Evolutionary conservation across 92 coral and sea anemone genomes (phyloP), one percentile per base, ranked within the genome.

Genomic region (Actinostola sp.): DNA sequence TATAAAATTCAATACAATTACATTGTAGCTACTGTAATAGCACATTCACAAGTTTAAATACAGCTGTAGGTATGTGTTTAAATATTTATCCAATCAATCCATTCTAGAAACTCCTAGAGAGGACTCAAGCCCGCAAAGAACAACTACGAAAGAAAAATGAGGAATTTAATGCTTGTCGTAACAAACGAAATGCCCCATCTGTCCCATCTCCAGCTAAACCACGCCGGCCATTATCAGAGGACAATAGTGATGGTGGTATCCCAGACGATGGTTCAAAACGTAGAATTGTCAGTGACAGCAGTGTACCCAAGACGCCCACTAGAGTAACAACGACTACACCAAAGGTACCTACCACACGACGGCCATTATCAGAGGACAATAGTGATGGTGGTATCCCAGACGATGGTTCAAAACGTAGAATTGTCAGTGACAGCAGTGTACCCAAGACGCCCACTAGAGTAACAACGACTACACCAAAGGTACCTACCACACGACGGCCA

Each of bases 111-210:
- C 81, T 93, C 4, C 79, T 93, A 31, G 97, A 85, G 31, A 84
- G 98, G 66, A 93, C 98, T 13, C 98, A 93, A 74, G 93, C 97
- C 51, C 72, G 98, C 36, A 93, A 93, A 68, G 89, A 89, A 43
- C 93, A 89, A 34, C 93, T 93, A 55, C 84, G 84, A 27, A 79
- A 78, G 71, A 93, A 93, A 68, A 81, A 91, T 29, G 91, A 85
- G 57, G 98, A 93, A 24, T 81, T 93, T 8, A 93, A 88, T 30
- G 91, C 89, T 49, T 84, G 93, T 66, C 84, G 98, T 33, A 84
- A 89, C 27, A 92, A 78, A 62, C 73, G 86, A 48, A 91, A 86
- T 49, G 70, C 97, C 31, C 94, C 97, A 34, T 46, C 80, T 13
- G 64, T 53, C 13, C 45, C 59, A 67, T 72, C 78, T 24, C 78